Evolutionary conservation across 2,797 vertebrate genomes (phyloP), one percentile per base, ranked within the genome.

Genomic region (Eutrigla gurnardus): DNA sequence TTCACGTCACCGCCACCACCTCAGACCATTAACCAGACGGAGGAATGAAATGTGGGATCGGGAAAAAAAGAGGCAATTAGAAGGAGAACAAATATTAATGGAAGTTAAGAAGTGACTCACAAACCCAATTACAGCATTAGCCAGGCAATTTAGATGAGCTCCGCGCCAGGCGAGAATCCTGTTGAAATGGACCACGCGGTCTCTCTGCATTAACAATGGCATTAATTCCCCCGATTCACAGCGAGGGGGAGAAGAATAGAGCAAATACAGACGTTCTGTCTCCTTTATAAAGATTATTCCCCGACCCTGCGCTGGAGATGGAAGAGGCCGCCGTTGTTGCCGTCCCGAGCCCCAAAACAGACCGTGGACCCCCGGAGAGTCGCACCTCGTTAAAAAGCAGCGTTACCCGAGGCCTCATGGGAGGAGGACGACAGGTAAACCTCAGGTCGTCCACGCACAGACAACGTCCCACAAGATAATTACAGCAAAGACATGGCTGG

Each of bases 81-180:
- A 76, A 80, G 55, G 85, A 86, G 89, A 93, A 91, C 88, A 93
- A 92, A 94, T 93, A 94, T 94, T 93, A 94, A 94, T 94, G 90
- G 88, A 89, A 92, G 88, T 92, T 94, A 94, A 92, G 91, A 92
- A 93, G 84, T 92, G 93, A 95, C 94, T 96, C 93, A 95, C 93
- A 95, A 95, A 94, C 94, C 95, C 93, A 95, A 96, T 96, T 96
- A 96, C 91, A 91, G 95, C 95, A 95, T 96, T 95, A 96, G 90
- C 85, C 73, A 78, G 82, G 86, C 90, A 91, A 92, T 93, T 93
- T 90, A 92, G 95, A 95, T 92, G 92, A 95, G 95, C 93, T 93
- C 94, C 92, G 95, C 91, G 90, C 96, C 93, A 93, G 92, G 92
- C 90, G 43, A 93, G 93, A 95, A 93, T 94, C 92, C 93, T 65